These are phyloP conservation scores for Xenopus tropicalis DNA, from an alignment of 2,113 vertebrate genomes.

Conservation along the genomic window DNA sequence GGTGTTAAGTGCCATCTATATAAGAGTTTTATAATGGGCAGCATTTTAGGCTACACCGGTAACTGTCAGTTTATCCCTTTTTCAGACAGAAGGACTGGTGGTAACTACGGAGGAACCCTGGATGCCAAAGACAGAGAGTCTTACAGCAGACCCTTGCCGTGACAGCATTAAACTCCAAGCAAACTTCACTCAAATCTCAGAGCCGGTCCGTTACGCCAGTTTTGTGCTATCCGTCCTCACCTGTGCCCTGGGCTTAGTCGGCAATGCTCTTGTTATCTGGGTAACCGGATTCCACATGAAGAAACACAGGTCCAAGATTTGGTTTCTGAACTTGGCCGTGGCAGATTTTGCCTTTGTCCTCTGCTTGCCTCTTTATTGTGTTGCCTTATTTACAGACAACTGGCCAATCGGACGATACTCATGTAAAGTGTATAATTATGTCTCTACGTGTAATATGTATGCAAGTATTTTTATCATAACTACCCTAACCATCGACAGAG, in stretches of 20 bases:
- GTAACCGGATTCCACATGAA: slow-evolving; percentile 9
- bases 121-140: too few species aligned
- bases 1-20: too few species aligned
- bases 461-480: slow-evolving; percentile 3
- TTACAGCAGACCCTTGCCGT: too few species aligned
- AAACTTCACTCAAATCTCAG: too few species aligned
- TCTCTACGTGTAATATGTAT: slow-evolving; percentile 7
- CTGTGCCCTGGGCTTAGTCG: not conserved
- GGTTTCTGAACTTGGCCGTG: slow-evolving; percentile 27
- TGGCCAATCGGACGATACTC: not conserved
- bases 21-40: too few species aligned
- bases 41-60: too few species aligned
- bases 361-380: not conserved
- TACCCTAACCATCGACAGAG: slow-evolving; percentile 13
- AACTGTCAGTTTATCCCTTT: too few species aligned
- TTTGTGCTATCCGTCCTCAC: not conserved
- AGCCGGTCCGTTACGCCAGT: not conserved
- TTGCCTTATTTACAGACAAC: not conserved
- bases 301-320: slow-evolving; percentile 5
- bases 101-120: too few species aligned
- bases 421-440: slow-evolving; percentile 10
- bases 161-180: too few species aligned
- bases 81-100: too few species aligned
- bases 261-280: slow-evolving; percentile 19
- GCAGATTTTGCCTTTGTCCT: slow-evolving; percentile 10